Evolutionary conservation across 2,888 invertebrate species (phyloP), one percentile per base, ranked within the genome.

Genomic region (Alviniconcha strummeri): DNA sequence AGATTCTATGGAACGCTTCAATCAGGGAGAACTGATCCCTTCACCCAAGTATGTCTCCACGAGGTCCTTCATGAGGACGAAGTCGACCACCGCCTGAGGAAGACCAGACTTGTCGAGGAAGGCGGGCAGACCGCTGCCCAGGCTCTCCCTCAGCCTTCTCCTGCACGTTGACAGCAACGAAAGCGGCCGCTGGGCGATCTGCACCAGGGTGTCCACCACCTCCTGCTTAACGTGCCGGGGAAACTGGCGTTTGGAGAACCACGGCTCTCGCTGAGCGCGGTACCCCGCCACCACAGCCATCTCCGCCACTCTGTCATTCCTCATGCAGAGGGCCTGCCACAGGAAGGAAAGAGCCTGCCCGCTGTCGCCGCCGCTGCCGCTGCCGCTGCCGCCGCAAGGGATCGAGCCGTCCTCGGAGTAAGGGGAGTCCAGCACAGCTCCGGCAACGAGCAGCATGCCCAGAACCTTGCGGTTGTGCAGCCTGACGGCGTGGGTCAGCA

Each of bases 271-370:
- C 6, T 64, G 8, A 5, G 54, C 67, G 17, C 79, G 79, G 54
- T 79, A 79, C 17, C 79, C 79, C 17, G 60, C 79, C 79, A 54
- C 17, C 79, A 79, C 9, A 4, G 79, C 79, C 79, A 79, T 52
- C 67, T 79, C 79, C 52, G 67, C 79, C 67, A 67, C 54, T 15
- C 11, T 11, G 67, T 5, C 15, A 17, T 67, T 11, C 11, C 11
- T 13, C 52, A 15, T 15, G n/a, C 15, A 5, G 17, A 79, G 15
- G 3, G 67, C 64, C 6, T 79, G 79, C 79, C 64, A 79, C 54
- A 79, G 19, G 36, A 79, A 67, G 8, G 79, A 79, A 5, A 15
- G 19, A 11, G 52, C 13, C 74, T 74, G 52, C n/a, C n/a, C 52
- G 52, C 5, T 11, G n/a, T 74, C 52, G 36, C 8, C 17, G 8